Evolutionary conservation across 2,797 vertebrate species (phyloP).

Genomic region (Danio tinwini): DNA sequence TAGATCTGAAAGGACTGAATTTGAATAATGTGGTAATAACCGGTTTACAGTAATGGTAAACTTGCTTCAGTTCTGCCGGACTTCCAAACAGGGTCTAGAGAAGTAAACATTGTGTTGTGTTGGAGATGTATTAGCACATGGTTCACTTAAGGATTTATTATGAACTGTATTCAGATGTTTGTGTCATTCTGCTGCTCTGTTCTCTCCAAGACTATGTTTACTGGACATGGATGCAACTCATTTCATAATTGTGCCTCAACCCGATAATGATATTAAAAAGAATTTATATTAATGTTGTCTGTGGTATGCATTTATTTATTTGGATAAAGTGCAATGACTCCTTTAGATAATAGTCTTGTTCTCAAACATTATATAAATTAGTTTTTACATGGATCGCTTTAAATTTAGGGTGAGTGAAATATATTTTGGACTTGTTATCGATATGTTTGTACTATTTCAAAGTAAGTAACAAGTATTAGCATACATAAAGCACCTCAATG

Average conservation of each 20-base stretch:
- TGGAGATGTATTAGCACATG: slow-evolving; percentile 5
- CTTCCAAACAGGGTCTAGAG: slow-evolving; percentile 1
- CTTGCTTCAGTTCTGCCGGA: not conserved
- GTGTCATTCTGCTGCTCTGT: slow-evolving; percentile 3
- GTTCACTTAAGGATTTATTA: not conserved
- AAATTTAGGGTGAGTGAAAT: too few species aligned
- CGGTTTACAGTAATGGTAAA: slow-evolving; percentile 11
- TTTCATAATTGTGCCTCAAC: not conserved
- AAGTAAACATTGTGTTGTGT: not conserved
- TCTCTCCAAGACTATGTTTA: slow-evolving; percentile 8
- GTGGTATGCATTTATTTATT: not conserved
- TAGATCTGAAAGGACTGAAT: slow-evolving; percentile 34
- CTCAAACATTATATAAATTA: not conserved
- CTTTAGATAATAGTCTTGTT: not conserved
- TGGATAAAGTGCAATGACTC: not conserved
- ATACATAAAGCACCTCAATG: too few species aligned
- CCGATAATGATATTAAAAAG: slow-evolving; percentile 28
- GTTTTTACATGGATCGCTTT: not conserved
- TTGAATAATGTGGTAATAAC: slow-evolving; percentile 35
- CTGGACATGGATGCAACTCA: not conserved
- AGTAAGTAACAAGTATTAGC: too few species aligned
- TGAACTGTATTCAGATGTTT: not conserved
- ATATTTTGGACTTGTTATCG: too few species aligned
- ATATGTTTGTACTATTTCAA: too few species aligned
- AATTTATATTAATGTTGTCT: slow-evolving; percentile 17